Evolutionary conservation across 2,797 vertebrate genomes (phyloP), one percentile per base, ranked within the genome.

Genomic region (Hipposideros larvatus): DNA sequence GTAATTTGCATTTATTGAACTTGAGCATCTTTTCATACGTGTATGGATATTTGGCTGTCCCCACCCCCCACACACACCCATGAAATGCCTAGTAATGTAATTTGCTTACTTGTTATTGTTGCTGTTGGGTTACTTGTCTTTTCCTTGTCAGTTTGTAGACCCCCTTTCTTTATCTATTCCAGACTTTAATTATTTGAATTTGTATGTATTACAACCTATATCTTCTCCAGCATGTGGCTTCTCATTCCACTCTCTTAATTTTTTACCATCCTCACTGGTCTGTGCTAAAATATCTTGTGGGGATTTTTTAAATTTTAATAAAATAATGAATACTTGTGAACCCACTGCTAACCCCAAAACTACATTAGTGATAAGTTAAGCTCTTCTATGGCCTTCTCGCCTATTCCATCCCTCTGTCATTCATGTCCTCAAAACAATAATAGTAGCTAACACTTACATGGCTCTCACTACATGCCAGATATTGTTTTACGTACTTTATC

Each of bases 391-490:
- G 43, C 16, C 26, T 86, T 28, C 31, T 82, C 43, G 59, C 2
- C 43, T 55, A 24, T 68, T 89, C 43, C 46, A 68, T 71, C 31
- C 28, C 10, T 63, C 59, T 65, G 70, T 22, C 68, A 46, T 43
- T 90, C 28, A 46, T 89, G 77, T 73, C 13, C 19, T 90, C 55
- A 59, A 68, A 87, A 66, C 55, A 89, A 61, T 87, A 82, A 65
- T 18, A 70, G 48, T 48, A 63, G 31, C 46, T 48, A 82, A 92
- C 48, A 43, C 13, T 70, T 43, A 11, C 1, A 8, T 26, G 37
- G 16, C 14, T 61, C 24, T 87, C 31, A 41, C 19, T 82, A 61
- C 1, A 2, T 74, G 21, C 31, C 8, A 68, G 18, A 28, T 18
- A 34, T 18, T 82, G 16, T 90, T 59, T 94, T 55, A 63, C 37